phyloP scores from a whole-genome alignment of 2,113 vertebrate species.

The Archilochus colubris region DNA sequence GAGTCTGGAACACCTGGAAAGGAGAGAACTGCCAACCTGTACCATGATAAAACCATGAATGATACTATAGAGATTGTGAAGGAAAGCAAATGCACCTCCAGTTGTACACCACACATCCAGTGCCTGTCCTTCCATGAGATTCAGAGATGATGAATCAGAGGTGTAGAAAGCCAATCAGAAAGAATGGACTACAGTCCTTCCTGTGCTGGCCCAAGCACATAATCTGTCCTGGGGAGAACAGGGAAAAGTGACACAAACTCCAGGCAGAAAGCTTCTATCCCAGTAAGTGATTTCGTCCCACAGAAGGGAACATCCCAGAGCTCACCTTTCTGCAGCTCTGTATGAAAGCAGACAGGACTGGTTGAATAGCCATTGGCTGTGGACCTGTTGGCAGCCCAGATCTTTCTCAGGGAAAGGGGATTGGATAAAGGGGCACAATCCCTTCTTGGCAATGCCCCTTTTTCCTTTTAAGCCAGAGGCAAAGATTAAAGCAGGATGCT shows the following conservation, averaged over 20 bases:
- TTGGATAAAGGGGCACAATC: background rate
- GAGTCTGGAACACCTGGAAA: background rate
- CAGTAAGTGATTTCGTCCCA: background rate
- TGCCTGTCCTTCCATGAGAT: background rate
- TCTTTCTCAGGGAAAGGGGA: background rate
- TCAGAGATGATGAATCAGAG: background rate
- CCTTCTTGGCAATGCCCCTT: background rate
- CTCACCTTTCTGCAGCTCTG: background rate
- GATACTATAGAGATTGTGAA: fast-evolving
- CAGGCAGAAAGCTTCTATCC: background rate
- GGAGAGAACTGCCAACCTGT: background rate
- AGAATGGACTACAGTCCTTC: background rate
- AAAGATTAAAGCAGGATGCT: background rate
- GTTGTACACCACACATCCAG: background rate
- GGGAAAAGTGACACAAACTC: background rate
- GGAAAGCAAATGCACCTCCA: background rate
- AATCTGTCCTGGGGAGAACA: background rate
- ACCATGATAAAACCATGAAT: background rate
- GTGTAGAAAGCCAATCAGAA: background rate
- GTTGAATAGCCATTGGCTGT: background rate
- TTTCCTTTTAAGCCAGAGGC: background rate
- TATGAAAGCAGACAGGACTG: background rate
- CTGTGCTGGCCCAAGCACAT: background rate
- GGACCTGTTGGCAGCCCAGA: background rate
- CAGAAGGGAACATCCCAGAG: background rate